Base-by-base conservation (phyloP, 2,113 vertebrate genomes). In the Formicarius rufipectus region DNA sequence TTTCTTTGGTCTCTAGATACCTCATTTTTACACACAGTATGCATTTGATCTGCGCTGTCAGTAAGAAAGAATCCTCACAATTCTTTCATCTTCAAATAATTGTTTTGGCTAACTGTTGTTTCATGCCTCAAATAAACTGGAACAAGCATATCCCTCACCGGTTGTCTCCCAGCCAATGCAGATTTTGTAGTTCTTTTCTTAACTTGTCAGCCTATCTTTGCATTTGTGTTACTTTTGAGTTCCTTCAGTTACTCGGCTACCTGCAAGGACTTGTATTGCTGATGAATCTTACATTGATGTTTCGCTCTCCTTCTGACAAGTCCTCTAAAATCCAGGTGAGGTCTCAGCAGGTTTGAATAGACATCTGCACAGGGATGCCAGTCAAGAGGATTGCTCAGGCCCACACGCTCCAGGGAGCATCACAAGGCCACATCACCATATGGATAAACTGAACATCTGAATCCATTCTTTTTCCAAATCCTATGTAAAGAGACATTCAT, bases 201-300 rank as follows among this genome's bases (percentile, higher is more conserved):
- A 83, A 88, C 59, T 69, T 89, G 76, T 77, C 91, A 80, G 33
- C 50, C 75, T 66, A 9, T 24, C 71, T 83, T 87, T 66, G 63
- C 39, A 77, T 74, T 94, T 90, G 84, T 91, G 12, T 40, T 86
- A 33, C 50, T 88, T 85, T 85, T 71, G 56, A 84, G 28, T 74
- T 86, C 47, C 71, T 77, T 69, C 67, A 63, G 45, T 63, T 90
- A 50, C 56, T 87, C 73, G 67, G 49, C 74, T 91, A 56, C 95
- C 59, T 93, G 93, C 88, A 47, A 90, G 79, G 72, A 95, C 94
- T 93, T 92, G 92, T n/a, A 59, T 24, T 81, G 42, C 45, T 55
- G 55, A 80, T 59, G 50, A 86, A 69, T 86, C 31, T 94, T 45
- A 24, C 5, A 16, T 4, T 90, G 67, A 86, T 1, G 1, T 59